Base-by-base conservation (phyloP, 2,888 invertebrate genomes). In the Nomada ruficornis region DNA sequence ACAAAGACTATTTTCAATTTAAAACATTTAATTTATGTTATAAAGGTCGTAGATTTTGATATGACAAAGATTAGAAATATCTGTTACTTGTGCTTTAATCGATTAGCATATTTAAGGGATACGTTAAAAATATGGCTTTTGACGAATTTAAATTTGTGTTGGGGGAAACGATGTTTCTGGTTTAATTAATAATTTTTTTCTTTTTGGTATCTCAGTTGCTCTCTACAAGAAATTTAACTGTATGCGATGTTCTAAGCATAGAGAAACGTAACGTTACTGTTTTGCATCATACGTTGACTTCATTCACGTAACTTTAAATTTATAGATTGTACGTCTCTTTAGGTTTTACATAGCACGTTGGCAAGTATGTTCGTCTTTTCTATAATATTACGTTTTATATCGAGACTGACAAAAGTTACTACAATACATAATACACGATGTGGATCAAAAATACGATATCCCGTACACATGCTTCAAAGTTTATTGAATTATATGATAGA, bases 301-400 rank as follows among this genome's bases (percentile, higher is more conserved):
- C 36, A 57, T 72, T 73, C 20, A 62, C 47, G 65, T 44, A 60
- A 59, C 42, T 67, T 65, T 72, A 77, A 80, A 77, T 77, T 69
- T 76, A 44, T 55, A 54, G 63, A 62, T 73, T 60, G 59, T 68
- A 67, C 64, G 29, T 70, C 23, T 74, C 70, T 71, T 68, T 64
- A 78, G 55, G 70, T 65, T 72, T 69, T 70, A 77, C 59, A 54
- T 82, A 83, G 59, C 54, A 71, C 65, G 60, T 83, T 75, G 73
- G 65, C 63, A 78, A 57, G 29, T 76, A 72, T 52, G 26, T 73
- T 23, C 15, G 13, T 47, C 47, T 47, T 60, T 36, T 36, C 36
- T 68, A 15, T 57, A 72, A 69, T 77, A 60, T 11, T 62, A 20
- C 44, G 44, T 71, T 75, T 83, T 47, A 47, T 75, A 67, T 62